Conservation (phyloP, 1,140 invertebrate genomes). For the Parasteatoda tepidariorum region DNA sequence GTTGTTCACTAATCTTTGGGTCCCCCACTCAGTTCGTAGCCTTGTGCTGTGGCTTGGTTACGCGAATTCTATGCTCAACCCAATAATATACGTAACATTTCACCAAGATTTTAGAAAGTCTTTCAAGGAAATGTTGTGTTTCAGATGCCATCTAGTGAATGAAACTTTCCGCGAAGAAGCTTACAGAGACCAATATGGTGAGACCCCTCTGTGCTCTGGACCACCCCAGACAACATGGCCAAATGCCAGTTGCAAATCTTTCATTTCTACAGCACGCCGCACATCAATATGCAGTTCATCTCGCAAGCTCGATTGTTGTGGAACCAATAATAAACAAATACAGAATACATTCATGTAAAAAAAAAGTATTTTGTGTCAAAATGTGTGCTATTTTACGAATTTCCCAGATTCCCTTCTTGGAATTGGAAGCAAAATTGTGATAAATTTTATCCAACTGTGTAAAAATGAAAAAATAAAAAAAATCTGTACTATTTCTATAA, state of each 20-base stretch:
- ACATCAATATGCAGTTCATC: slow-evolving; percentile 13
- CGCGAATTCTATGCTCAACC: slow-evolving; percentile 95
- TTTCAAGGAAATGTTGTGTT: slow-evolving; percentile 91
- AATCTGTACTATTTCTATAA: too few species aligned
- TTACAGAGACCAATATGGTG: slow-evolving; percentile 89
- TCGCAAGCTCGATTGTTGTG: slow-evolving; percentile 22
- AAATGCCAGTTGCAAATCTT: neutral
- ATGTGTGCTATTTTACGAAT: neutral
- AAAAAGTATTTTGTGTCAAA: neutral
- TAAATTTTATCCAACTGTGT: too few species aligned
- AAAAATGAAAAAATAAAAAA: too few species aligned
- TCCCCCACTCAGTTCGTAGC: slow-evolving; percentile 62
- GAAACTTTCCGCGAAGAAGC: slow-evolving; percentile 92
- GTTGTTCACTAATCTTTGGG: slow-evolving; percentile 86
- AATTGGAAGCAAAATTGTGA: neutral
- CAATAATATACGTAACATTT: slow-evolving; percentile 91
- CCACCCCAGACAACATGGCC: neutral
- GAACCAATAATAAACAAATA: slow-evolving; percentile 21
- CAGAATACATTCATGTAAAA: slow-evolving; percentile 52
- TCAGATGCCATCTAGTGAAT: slow-evolving; percentile 87
- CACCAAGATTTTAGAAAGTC: slow-evolving; percentile 92
- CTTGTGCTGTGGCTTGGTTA: slow-evolving; percentile 93
- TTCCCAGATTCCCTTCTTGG: neutral
- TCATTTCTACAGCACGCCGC: neutral
- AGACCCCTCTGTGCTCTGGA: slow-evolving; percentile 22